phyloP scores from a whole-genome alignment of 2,888 invertebrate species.

The Pyrocoelia pectoralis region DNA sequence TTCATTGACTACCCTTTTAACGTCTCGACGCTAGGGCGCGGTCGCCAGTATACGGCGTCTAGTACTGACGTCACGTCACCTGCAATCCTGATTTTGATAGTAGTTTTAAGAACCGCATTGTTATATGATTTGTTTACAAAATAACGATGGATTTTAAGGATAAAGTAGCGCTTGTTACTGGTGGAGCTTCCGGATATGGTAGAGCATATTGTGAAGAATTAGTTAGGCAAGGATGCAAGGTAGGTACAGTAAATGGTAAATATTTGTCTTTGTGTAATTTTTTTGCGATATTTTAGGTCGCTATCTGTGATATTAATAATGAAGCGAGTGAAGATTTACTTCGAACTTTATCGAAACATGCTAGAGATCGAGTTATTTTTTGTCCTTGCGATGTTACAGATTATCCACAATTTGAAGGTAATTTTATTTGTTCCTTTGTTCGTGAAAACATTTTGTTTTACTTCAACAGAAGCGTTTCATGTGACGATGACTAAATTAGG shows the following conservation, averaged over 20 bases:
- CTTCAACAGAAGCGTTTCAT: slow-evolving; percentile 71
- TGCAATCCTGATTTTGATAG: slow-evolving; percentile 19
- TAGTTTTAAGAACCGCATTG: slow-evolving; percentile 15
- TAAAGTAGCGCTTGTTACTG: slow-evolving; percentile 76
- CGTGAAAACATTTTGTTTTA: not conserved
- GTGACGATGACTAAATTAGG: slow-evolving; percentile 76
- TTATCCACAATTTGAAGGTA: slow-evolving; percentile 80
- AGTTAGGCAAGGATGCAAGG: slow-evolving; percentile 77
- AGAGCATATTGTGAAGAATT: slow-evolving; percentile 76
- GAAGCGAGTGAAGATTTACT: slow-evolving; percentile 74
- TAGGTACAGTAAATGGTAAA: slow-evolving; percentile 53
- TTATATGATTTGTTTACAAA: slow-evolving; percentile 21
- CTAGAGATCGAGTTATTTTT: slow-evolving; percentile 74
- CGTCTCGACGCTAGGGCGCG: slow-evolving; percentile 47
- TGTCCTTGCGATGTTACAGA: slow-evolving; percentile 81
- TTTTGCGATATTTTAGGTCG: too few relatives aligned
- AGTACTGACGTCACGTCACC: slow-evolving; percentile 25
- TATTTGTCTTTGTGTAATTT: not conserved
- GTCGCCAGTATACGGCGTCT: slow-evolving; percentile 32
- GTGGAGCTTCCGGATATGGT: slow-evolving; percentile 78
- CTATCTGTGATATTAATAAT: slow-evolving; percentile 77
- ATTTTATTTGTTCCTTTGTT: too few relatives aligned
- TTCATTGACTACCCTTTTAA: slow-evolving; percentile 34
- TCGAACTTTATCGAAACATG: slow-evolving; percentile 71
- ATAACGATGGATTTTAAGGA: slow-evolving; percentile 73